Percentiles rank a stretch among this genome's conserved stretches.
These are phyloP conservation scores for Fragum sueziense DNA, from an alignment of 2,888 invertebrate genomes.

Conservation along the genomic window DNA sequence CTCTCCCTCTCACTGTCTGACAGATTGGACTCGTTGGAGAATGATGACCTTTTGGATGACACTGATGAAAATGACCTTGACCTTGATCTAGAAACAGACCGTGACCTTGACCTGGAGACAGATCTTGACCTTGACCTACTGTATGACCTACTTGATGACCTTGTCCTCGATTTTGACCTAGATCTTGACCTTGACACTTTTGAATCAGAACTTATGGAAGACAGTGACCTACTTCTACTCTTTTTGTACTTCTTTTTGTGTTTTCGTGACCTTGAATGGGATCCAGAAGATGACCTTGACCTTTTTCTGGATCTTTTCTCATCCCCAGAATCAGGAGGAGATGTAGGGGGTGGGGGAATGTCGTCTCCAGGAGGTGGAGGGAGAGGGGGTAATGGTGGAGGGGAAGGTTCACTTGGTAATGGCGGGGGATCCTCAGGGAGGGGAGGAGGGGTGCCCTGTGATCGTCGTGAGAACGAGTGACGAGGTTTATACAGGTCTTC, in stretches of 20 bases:
- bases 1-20: constrained; percentile 45
- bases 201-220: constrained; percentile 59
- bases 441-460: constrained; percentile 46
- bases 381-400: constrained; percentile 54
- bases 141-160: constrained; percentile 37
- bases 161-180: constrained; percentile 44
- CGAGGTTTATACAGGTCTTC: constrained; percentile 89
- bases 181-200: constrained; percentile 45
- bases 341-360: constrained; percentile 45
- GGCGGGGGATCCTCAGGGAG: constrained; percentile 58
- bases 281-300: constrained; percentile 43
- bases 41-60: constrained; percentile 46
- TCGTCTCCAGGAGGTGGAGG: constrained; percentile 44
- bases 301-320: constrained; percentile 42
- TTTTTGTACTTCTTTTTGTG: constrained; percentile 29
- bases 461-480: constrained; percentile 56
- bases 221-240: constrained; percentile 42
- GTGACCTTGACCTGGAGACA: constrained; percentile 49
- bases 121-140: constrained; percentile 49
- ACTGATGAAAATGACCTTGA: constrained; percentile 52
- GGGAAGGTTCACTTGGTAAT: constrained; percentile 51
- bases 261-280: constrained; percentile 33
- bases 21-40: constrained; percentile 44
- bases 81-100: constrained; percentile 52
- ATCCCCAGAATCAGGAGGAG: constrained; percentile 28